phyloP scores from a whole-genome alignment of 2,113 vertebrate species.

The Aspidoscelis tigris region DNA sequence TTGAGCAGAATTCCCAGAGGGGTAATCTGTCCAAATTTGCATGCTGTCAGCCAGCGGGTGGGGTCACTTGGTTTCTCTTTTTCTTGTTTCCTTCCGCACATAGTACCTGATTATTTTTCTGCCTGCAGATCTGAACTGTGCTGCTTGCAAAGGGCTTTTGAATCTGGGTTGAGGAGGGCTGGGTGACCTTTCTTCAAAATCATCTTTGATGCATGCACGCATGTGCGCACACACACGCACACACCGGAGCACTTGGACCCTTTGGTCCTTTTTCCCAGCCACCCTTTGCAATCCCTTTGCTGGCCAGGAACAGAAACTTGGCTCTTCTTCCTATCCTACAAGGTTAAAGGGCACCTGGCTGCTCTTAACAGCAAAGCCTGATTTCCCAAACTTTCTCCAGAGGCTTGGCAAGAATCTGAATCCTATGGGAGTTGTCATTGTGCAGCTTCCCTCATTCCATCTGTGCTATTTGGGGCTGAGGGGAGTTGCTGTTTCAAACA shows the following conservation, averaged over 20 bases:
- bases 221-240: too few relatives aligned
- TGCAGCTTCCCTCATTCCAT: neutral
- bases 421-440: neutral
- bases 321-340: neutral
- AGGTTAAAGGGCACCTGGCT: neutral
- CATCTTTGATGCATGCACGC: neutral
- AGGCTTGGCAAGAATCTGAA: neutral
- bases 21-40: too few relatives aligned
- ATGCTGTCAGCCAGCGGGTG: too few relatives aligned
- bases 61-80: too few relatives aligned
- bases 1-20: too few relatives aligned
- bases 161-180: neutral
- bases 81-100: too few relatives aligned
- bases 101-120: too few relatives aligned
- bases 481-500: neutral
- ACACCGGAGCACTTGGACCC: neutral
- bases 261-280: neutral
- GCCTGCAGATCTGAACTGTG: too few relatives aligned
- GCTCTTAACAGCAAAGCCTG: neutral
- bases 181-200: neutral
- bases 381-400: neutral
- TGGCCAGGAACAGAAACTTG: neutral
- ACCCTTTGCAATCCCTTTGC: neutral
- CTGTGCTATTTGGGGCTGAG: neutral
- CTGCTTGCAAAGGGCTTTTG: too few relatives aligned